Conservation (phyloP, 2,888 invertebrate genomes). For the Lithodes maja region DNA sequence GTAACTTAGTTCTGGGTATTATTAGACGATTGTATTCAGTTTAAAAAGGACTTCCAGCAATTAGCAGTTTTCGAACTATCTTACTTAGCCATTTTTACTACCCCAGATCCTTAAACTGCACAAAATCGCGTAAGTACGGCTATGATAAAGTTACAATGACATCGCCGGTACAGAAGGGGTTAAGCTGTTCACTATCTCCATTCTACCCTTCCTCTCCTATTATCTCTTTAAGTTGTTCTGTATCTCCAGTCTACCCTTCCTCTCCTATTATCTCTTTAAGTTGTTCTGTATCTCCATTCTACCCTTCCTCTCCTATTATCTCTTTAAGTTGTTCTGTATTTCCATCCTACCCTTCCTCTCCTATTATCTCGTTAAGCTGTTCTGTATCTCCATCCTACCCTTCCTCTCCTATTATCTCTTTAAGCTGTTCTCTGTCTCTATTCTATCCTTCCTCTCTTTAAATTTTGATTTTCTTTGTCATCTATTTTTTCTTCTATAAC, state of each 20-base stretch:
- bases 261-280: background rate
- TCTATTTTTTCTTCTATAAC: background rate
- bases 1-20: too few relatives aligned
- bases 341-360: background rate
- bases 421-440: background rate
- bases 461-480: background rate
- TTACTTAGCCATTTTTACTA: too few relatives aligned
- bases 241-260: background rate
- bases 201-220: background rate
- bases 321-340: background rate
- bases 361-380: background rate
- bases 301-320: background rate
- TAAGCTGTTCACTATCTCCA: background rate
- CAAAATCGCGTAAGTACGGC: too few relatives aligned
- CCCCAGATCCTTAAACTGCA: too few relatives aligned
- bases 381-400: background rate
- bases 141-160: too few relatives aligned
- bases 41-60: too few relatives aligned
- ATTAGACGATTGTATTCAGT: too few relatives aligned
- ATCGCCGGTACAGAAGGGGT: too few relatives aligned
- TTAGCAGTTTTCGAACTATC: too few relatives aligned
- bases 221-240: background rate
- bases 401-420: background rate
- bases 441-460: background rate
- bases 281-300: background rate